These are phyloP conservation scores for Peromyscus aztecus DNA, from an alignment of 2,797 vertebrate genomes.

Conservation along the genomic window DNA sequence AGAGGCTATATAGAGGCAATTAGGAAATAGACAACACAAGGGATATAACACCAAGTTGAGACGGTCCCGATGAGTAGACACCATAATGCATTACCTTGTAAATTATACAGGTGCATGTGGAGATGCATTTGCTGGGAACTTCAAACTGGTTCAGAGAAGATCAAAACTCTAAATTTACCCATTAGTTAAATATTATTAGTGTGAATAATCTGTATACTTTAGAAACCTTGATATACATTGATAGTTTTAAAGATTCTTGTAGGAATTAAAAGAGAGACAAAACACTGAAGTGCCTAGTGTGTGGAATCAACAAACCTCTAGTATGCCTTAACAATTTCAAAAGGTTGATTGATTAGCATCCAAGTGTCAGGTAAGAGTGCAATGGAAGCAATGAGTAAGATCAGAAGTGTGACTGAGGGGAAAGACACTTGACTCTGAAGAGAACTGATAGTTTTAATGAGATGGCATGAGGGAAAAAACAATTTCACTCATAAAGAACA, in stretches of 20 bases:
- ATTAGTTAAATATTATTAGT: background rate
- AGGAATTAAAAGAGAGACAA: background rate
- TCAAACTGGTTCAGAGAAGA: background rate
- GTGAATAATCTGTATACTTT: background rate
- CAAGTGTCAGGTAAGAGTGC: background rate
- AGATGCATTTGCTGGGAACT: background rate
- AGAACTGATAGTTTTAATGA: background rate
- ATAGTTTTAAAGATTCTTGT: background rate
- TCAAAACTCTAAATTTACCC: background rate
- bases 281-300: background rate
- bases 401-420: background rate
- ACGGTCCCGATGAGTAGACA: background rate
- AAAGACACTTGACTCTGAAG: background rate
- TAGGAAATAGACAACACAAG: background rate
- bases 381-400: background rate
- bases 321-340: background rate
- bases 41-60: background rate
- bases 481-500: background rate
- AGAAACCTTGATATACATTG: background rate
- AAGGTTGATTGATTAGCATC: background rate
- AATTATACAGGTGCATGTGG: background rate
- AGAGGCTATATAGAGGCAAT: background rate
- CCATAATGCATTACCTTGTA: background rate
- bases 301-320: background rate
- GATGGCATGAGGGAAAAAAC: background rate